Evolutionary conservation across 2,888 invertebrate species (phyloP).

Genomic region (Heliconius ismenius): DNA sequence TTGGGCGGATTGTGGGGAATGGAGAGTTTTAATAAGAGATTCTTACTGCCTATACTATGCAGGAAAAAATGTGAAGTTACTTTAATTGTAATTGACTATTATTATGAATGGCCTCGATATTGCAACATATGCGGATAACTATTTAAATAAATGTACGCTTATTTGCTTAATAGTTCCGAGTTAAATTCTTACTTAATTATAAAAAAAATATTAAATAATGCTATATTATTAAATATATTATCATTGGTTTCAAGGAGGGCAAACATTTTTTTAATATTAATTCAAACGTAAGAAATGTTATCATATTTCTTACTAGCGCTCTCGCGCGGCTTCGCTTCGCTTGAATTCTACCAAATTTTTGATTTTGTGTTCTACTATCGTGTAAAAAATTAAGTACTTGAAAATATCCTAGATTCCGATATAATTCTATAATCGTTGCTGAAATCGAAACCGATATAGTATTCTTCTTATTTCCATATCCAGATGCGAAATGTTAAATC

Average conservation of each 20-base stretch:
- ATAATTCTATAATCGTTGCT: neutral
- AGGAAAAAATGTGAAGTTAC: neutral
- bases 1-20: neutral
- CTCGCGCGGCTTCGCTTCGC: too few relatives aligned
- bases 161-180: neutral
- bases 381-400: too few relatives aligned
- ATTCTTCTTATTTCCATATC: neutral
- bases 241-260: constrained; percentile 5
- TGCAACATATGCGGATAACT: constrained; percentile 19
- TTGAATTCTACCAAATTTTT: too few relatives aligned
- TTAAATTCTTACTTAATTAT: constrained; percentile 10
- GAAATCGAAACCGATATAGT: neutral
- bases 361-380: too few relatives aligned
- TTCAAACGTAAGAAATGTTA: too few relatives aligned
- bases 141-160: constrained; percentile 6
- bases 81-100: neutral
- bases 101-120: neutral
- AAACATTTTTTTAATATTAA: neutral
- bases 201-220: constrained; percentile 8
- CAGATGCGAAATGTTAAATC: too few relatives aligned
- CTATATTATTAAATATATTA: constrained; percentile 27
- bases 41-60: neutral
- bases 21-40: too few relatives aligned
- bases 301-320: too few relatives aligned
- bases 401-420: neutral